Conservation (phyloP, 2,888 invertebrate species). For the Lymantria monacha region DNA sequence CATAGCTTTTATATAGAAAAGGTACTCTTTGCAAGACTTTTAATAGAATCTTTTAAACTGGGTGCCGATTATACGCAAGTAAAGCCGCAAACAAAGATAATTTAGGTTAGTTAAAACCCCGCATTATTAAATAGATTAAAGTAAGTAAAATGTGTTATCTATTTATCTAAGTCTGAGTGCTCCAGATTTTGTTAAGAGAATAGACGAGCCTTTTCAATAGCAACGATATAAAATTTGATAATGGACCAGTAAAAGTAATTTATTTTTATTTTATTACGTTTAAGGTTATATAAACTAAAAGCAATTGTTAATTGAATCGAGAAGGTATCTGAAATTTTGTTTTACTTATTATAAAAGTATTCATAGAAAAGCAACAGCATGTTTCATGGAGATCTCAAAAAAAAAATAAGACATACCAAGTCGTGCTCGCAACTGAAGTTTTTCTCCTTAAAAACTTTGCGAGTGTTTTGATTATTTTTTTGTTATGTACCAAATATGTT, state of each 20-base stretch:
- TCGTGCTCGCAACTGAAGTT: conserved; percentile 53
- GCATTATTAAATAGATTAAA: conserved; percentile 11
- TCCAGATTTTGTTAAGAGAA: conserved; percentile 2
- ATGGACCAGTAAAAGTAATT: neutral
- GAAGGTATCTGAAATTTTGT: neutral
- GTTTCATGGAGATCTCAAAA: conserved; percentile 33
- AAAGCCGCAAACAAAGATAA: too few species aligned
- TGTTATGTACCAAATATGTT: conserved; percentile 26
- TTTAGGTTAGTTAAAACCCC: conserved; percentile 11
- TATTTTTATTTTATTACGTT: neutral
- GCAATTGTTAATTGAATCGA: neutral
- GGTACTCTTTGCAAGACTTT: too few species aligned
- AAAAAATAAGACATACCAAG: conserved; percentile 46
- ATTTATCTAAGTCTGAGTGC: neutral
- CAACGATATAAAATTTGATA: neutral
- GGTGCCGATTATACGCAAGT: too few species aligned
- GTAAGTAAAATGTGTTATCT: conserved; percentile 6
- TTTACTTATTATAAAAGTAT: conserved; percentile 15
- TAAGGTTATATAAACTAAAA: neutral
- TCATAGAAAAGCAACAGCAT: conserved; percentile 16
- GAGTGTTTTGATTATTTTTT: conserved; percentile 43
- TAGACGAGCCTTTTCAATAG: conserved; percentile 5
- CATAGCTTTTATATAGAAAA: too few species aligned
- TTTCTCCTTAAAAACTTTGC: conserved; percentile 47
- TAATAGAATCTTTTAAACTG: too few species aligned